Conservation (phyloP, 2,113 vertebrate genomes). For the human region GRCh38 chr7:132727501-132728000, state of each 20-base stretch:
- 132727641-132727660: rapidly evolving
- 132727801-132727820: not conserved
- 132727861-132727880: not conserved
- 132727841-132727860: not conserved
- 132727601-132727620: not conserved
- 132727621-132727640: not conserved
- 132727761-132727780: not conserved
- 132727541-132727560: slow-evolving; percentile 62
- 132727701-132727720: not conserved
- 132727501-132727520: slow-evolving; percentile 82
- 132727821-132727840: not conserved
- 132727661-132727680: not conserved
- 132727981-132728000: not conserved
- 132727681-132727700: not conserved
- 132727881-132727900: not conserved
- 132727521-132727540: slow-evolving; percentile 57
- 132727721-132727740: not conserved
- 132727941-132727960: not conserved
- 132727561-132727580: not conserved
- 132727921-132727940: not conserved
- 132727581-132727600: slow-evolving; percentile 52
- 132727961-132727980: not conserved
- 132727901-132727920: not conserved
- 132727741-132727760: not conserved
- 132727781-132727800: not conserved